Conservation (phyloP, 2,888 invertebrate species). For the Chirona hameri region DNA sequence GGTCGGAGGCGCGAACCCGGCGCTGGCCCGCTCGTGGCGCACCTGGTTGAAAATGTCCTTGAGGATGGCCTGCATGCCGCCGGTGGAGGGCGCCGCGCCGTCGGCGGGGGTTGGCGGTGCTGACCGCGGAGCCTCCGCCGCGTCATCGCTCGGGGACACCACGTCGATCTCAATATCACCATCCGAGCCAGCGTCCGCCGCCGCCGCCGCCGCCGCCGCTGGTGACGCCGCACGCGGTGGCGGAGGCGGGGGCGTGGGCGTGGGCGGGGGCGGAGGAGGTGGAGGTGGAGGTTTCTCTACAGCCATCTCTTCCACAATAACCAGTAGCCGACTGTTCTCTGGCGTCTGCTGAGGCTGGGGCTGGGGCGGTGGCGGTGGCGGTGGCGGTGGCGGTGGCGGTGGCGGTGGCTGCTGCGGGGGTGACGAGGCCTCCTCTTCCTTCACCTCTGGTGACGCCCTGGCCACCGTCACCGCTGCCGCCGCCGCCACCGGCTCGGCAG, state of each 20-base stretch:
- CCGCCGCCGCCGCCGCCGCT: background rate
- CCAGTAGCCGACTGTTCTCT: no score
- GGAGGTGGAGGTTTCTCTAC: background rate
- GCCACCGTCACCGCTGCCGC: background rate
- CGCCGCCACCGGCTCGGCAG: background rate
- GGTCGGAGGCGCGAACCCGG: background rate
- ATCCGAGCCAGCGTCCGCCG: background rate
- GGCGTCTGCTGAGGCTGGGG: background rate
- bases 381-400: background rate
- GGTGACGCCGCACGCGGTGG: background rate
- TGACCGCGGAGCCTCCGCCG: background rate
- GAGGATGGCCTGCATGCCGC: constrained; percentile 5
- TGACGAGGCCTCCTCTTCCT: background rate
- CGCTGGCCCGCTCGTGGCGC: constrained; percentile 27
- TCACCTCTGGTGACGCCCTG: no score
- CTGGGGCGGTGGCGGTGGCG: background rate
- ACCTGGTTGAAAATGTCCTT: constrained; percentile 29
- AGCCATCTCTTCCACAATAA: background rate
- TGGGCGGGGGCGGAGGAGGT: background rate
- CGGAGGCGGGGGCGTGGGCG: background rate
- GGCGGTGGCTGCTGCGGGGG: no score
- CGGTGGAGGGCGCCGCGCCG: background rate
- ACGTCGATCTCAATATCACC: constrained; percentile 6
- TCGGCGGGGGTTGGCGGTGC: background rate
- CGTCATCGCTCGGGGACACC: background rate